Evolutionary conservation across 2,888 invertebrate species (phyloP).

Genomic region (Ganaspis brasiliensis): DNA sequence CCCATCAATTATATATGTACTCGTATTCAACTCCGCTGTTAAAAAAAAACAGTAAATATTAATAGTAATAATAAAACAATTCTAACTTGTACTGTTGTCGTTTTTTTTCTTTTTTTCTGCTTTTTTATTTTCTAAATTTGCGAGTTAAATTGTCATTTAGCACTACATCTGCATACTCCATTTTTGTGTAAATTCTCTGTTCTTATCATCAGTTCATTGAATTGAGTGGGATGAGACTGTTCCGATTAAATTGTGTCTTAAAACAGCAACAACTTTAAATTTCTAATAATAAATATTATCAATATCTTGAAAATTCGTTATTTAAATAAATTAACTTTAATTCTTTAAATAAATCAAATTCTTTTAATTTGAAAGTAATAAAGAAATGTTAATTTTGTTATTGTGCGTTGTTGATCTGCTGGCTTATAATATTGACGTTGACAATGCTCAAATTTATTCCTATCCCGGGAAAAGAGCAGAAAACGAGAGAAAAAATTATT

Average conservation of each 20-base stretch:
- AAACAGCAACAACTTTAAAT: conserved; percentile 1
- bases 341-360: too few relatives aligned
- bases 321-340: too few relatives aligned
- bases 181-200: background rate
- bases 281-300: conserved; percentile 34
- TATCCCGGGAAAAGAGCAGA: conserved; percentile 61
- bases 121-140: too few relatives aligned
- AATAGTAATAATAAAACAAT: conserved; percentile 50
- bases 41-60: conserved; percentile 25
- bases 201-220: background rate
- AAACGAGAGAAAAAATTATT: conserved; percentile 69
- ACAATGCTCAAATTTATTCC: conserved; percentile 68
- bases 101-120: background rate
- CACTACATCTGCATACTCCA: too few relatives aligned
- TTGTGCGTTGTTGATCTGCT: background rate
- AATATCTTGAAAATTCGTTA: too few relatives aligned
- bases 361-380: too few relatives aligned
- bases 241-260: background rate
- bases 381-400: conserved; percentile 18
- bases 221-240: conserved; percentile 8
- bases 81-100: conserved; percentile 9
- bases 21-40: conserved; percentile 20
- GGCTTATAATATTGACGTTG: conserved; percentile 73
- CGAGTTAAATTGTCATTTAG: too few relatives aligned
- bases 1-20: conserved; percentile 19